Evolutionary conservation across 2,113 vertebrate genomes (phyloP).

Genomic region (Pelobates fuscus): DNA sequence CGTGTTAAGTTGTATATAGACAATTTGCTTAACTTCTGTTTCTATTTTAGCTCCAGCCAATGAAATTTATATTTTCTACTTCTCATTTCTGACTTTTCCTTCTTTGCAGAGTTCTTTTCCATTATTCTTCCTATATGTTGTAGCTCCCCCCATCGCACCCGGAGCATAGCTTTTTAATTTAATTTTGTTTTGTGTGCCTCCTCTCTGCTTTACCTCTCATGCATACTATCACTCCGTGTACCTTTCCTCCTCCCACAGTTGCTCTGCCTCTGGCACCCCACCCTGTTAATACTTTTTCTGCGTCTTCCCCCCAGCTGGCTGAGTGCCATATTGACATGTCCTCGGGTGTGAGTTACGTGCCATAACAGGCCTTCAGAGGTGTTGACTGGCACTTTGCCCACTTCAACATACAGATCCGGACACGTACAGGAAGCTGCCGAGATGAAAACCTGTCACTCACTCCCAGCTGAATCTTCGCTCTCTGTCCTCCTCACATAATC

Average conservation of each 20-base stretch:
- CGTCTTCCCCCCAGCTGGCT: conserved; percentile 7
- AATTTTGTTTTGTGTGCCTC: not conserved
- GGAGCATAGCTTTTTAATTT: too few species aligned
- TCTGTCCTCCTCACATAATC: too few species aligned
- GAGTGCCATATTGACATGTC: conserved; percentile 1
- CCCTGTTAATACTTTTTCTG: conserved; percentile 18
- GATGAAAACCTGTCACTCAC: conserved; percentile 14
- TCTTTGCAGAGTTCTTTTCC: too few species aligned
- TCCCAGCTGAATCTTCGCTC: not conserved
- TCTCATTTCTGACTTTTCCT: too few species aligned
- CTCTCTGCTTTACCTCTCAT: not conserved
- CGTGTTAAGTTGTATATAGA: too few species aligned
- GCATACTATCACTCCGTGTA: not conserved
- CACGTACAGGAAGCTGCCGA: conserved; percentile 24
- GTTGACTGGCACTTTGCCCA: conserved; percentile 37
- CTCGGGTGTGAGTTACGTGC: conserved; percentile 19
- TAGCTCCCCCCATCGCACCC: too few species aligned
- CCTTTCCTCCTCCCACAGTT: conserved; percentile 9
- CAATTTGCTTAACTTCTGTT: too few species aligned
- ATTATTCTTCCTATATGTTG: too few species aligned
- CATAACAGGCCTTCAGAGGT: conserved; percentile 29
- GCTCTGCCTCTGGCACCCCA: not conserved
- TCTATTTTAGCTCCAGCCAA: too few species aligned
- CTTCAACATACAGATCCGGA: conserved; percentile 32
- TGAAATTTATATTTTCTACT: too few species aligned